phyloP scores from a whole-genome alignment of 1,140 invertebrate genomes.

The Phenacoccus solenopsis region DNA sequence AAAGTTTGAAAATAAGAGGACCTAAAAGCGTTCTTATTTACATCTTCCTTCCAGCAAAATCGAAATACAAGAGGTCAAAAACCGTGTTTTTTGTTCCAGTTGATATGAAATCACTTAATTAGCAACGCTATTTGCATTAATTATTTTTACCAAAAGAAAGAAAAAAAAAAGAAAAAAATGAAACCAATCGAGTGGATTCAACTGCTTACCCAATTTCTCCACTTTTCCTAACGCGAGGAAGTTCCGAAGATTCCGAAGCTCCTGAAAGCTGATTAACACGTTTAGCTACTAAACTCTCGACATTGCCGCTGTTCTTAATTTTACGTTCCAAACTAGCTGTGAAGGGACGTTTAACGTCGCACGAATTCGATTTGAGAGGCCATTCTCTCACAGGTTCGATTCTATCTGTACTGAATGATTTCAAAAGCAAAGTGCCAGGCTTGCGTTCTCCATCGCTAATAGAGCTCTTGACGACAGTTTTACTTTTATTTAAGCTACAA shows the following conservation, averaged over 20 bases:
- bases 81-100: too few relatives aligned
- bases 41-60: too few relatives aligned
- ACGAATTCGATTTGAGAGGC: neutral
- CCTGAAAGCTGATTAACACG: slow-evolving; percentile 24
- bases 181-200: too few relatives aligned
- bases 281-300: slow-evolving; percentile 22
- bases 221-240: neutral
- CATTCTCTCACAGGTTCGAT: slow-evolving; percentile 9
- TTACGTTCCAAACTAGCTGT: neutral
- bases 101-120: too few relatives aligned
- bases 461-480: neutral
- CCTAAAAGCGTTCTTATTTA: too few relatives aligned
- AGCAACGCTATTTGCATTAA: too few relatives aligned
- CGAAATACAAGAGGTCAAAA: too few relatives aligned
- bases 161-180: too few relatives aligned
- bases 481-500: neutral
- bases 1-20: too few relatives aligned
- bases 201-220: neutral
- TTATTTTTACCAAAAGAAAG: too few relatives aligned
- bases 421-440: neutral
- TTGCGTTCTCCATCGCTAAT: neutral
- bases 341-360: neutral
- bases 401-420: slow-evolving; percentile 8
- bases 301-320: slow-evolving; percentile 10
- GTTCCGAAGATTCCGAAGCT: neutral